These are phyloP conservation scores for Drosophila merina DNA, from an alignment of 2,888 invertebrate genomes.

Conservation along the genomic window DNA sequence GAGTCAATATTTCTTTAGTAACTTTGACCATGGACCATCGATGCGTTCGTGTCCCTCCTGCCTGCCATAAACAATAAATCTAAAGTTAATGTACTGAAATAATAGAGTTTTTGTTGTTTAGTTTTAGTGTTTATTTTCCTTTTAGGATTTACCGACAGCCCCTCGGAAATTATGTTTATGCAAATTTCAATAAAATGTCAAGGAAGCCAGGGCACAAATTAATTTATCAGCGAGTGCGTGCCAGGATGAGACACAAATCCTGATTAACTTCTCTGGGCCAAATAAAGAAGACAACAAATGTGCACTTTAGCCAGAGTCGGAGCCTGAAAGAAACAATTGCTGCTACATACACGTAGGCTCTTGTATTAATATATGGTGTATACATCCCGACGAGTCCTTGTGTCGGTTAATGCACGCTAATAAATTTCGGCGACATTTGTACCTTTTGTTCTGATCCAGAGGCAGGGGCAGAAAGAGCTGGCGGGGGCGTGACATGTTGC, in stretches of 20 bases:
- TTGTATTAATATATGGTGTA: slow-evolving; percentile 36
- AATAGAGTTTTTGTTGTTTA: slow-evolving; percentile 58
- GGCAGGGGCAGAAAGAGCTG: not conserved
- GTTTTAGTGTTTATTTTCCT: slow-evolving; percentile 8
- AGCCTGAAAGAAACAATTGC: slow-evolving; percentile 68
- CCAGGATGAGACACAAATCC: slow-evolving; percentile 66
- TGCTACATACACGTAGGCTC: slow-evolving; percentile 16
- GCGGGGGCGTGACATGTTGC: slow-evolving; percentile 42
- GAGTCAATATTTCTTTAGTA: slow-evolving; percentile 28
- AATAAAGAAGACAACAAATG: slow-evolving; percentile 62
- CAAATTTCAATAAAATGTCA: slow-evolving; percentile 64
- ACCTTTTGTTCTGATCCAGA: slow-evolving; percentile 54
- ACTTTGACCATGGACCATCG: slow-evolving; percentile 36
- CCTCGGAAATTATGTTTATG: slow-evolving; percentile 70
- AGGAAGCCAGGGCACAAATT: slow-evolving; percentile 61
- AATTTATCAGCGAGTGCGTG: slow-evolving; percentile 59
- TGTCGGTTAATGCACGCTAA: slow-evolving; percentile 68
- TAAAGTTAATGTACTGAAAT: slow-evolving; percentile 71
- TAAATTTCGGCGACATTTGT: slow-evolving; percentile 74
- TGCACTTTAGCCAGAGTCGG: slow-evolving; percentile 52
- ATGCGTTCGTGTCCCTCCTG: slow-evolving; percentile 16
- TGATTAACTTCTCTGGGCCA: slow-evolving; percentile 65
- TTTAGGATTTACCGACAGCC: slow-evolving; percentile 58
- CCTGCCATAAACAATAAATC: slow-evolving; percentile 72
- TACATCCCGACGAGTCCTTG: slow-evolving; percentile 34